phyloP scores from a whole-genome alignment of 2,888 invertebrate species.

The Drosophila robusta region DNA sequence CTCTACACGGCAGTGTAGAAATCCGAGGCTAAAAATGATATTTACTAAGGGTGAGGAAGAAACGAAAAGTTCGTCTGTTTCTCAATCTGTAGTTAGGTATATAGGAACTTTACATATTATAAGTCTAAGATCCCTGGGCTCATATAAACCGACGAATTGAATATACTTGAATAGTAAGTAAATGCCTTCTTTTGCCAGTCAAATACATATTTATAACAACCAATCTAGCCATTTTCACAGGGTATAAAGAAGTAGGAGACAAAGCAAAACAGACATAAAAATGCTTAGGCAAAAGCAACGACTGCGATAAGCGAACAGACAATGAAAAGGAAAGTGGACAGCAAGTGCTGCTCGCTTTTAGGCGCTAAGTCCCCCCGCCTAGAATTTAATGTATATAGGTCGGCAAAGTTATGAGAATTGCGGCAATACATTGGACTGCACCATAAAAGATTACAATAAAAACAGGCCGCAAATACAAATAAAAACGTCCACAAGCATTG shows the following conservation, averaged over 20 bases:
- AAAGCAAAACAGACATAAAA: constrained; percentile 67
- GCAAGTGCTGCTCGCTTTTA: constrained; percentile 53
- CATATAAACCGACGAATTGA: too few relatives aligned
- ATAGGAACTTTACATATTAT: too few relatives aligned
- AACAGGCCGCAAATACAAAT: constrained; percentile 63
- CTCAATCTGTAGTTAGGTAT: too few relatives aligned
- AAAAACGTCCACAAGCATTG: constrained; percentile 51
- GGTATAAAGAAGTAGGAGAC: constrained; percentile 32
- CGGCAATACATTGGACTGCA: constrained; percentile 57
- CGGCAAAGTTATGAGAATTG: constrained; percentile 57
- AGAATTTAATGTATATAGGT: constrained; percentile 43
- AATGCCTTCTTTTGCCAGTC: too few relatives aligned
- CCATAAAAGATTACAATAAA: constrained; percentile 76
- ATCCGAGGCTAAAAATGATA: too few relatives aligned
- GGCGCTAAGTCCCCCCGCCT: constrained; percentile 42
- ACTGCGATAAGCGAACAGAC: constrained; percentile 59
- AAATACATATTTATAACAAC: too few relatives aligned
- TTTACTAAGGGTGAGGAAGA: too few relatives aligned
- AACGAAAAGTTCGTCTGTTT: too few relatives aligned
- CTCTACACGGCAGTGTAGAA: too few relatives aligned
- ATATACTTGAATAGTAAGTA: too few relatives aligned
- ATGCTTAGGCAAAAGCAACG: constrained; percentile 59
- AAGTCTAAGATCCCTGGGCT: too few relatives aligned
- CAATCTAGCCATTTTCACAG: neutral
- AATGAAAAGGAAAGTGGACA: constrained; percentile 61